phyloP scores from a whole-genome alignment of 2,888 invertebrate species.

The Colostygia pectinataria region DNA sequence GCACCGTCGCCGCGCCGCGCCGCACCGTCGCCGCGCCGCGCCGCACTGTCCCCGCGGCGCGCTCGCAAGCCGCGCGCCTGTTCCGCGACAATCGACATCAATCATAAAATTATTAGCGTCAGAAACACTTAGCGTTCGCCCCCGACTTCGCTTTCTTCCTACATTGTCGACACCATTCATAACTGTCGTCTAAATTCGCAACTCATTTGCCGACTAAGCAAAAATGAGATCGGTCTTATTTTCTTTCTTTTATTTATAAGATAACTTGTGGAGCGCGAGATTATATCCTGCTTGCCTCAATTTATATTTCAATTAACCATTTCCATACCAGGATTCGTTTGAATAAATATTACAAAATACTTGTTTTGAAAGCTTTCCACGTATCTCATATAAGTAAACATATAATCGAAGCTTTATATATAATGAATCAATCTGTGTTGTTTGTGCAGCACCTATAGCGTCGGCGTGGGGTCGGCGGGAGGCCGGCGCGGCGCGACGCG shows the following conservation, averaged over 20 bases:
- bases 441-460: neutral
- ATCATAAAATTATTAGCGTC: constrained; percentile 32
- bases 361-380: constrained; percentile 1
- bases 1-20: too few species aligned
- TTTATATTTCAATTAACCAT: too few species aligned
- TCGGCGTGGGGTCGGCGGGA: too few species aligned
- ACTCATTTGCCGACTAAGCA: constrained; percentile 27
- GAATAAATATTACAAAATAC: neutral
- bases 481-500: neutral
- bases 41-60: too few species aligned
- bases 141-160: constrained; percentile 22
- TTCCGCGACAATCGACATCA: constrained; percentile 23
- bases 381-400: constrained; percentile 1
- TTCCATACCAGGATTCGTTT: neutral
- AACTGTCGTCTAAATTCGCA: constrained; percentile 31
- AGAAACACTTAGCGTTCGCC: constrained; percentile 27
- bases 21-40: too few species aligned
- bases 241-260: too few species aligned
- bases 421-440: constrained; percentile 9
- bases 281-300: too few species aligned
- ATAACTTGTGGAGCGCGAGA: too few species aligned
- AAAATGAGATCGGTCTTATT: constrained; percentile 4
- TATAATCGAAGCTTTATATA: too few species aligned
- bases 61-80: neutral
- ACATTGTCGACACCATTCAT: constrained; percentile 30